Evolutionary conservation across 1,140 invertebrate genomes (phyloP), one percentile per base, ranked within the genome.

Genomic region (Chrysomallon squamiferum): DNA sequence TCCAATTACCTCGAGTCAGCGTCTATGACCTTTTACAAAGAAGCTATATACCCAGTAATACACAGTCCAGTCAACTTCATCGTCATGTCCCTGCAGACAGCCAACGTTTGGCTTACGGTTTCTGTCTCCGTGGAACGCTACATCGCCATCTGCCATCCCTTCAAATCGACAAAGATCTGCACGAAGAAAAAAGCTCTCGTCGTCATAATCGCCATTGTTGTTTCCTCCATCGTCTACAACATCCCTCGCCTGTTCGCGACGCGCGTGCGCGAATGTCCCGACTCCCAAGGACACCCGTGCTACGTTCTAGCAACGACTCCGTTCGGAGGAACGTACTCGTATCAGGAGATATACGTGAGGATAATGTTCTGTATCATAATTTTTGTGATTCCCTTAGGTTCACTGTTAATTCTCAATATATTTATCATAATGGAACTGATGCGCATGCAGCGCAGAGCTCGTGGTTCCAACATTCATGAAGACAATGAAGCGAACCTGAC

Each of bases 61-160:
- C 75, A 77, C 59, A 79, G 75, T 3, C 74, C 76, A 9, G 66
- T 69, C 33, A 76, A 74, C 45, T 82, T 73, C 57, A 69, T 79
- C 13, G 71, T 83, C 3, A 84, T 85, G 82, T 74, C 77, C 1
- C 73, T 82, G 9, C 83, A 85, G 68, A 74, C 79, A 59, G 71
- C 71, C 54, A 83, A 84, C 57, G 82, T 84, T 9, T 85, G 82
- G 82, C 68, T 82, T 22, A 85, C 83, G 0, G 81, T 85, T 2
- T 74, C 77, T 3, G 81, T 84, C n/a, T 80, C 81, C 5, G 67
- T 82, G 49, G 83, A 85, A 62, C 71, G 80, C 3, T 84, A 78
- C 64, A 81, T 84, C 43, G 75, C 82, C 29, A 82, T 84, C 41
- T 84, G 82, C 61, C 77, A 79, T 63, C 82, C 82, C 29, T 80